Evolutionary conservation across 2,113 vertebrate species (phyloP).

Genomic region (Poeciliopsis prolifica): DNA sequence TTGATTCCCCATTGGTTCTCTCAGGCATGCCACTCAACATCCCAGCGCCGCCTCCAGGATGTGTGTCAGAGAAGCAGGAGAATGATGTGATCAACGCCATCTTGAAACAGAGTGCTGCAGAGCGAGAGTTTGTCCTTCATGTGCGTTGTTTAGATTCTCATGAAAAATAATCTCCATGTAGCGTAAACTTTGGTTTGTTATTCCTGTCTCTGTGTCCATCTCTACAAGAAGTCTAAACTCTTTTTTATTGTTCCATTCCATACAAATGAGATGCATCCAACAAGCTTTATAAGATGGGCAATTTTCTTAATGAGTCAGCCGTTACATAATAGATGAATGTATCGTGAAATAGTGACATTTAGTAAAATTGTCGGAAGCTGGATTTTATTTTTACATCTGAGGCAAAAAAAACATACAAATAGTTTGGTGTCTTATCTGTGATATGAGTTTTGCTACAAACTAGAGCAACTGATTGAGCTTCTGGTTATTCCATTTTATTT

Average conservation of each 20-base stretch:
- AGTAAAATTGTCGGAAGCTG: too few species aligned
- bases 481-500: too few species aligned
- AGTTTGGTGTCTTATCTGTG: too few species aligned
- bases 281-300: too few species aligned
- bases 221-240: not conserved
- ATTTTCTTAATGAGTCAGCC: too few species aligned
- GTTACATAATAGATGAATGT: too few species aligned
- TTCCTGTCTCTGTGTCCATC: not conserved
- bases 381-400: not conserved
- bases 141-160: conserved; percentile 29
- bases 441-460: too few species aligned
- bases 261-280: too few species aligned
- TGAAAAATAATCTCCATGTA: not conserved
- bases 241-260: not conserved
- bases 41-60: conserved; percentile 91
- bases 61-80: conserved; percentile 98
- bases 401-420: not conserved
- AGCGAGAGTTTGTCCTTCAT: conserved; percentile 90
- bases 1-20: conserved; percentile 16
- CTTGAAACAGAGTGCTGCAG: conserved; percentile 93
- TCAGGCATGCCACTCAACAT: conserved; percentile 92
- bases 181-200: not conserved
- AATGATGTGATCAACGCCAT: conserved; percentile 98
- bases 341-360: not conserved
- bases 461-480: too few species aligned